These are phyloP conservation scores for Hoplostethus mediterraneus DNA, from an alignment of 2,797 vertebrate species.

Conservation along the genomic window DNA sequence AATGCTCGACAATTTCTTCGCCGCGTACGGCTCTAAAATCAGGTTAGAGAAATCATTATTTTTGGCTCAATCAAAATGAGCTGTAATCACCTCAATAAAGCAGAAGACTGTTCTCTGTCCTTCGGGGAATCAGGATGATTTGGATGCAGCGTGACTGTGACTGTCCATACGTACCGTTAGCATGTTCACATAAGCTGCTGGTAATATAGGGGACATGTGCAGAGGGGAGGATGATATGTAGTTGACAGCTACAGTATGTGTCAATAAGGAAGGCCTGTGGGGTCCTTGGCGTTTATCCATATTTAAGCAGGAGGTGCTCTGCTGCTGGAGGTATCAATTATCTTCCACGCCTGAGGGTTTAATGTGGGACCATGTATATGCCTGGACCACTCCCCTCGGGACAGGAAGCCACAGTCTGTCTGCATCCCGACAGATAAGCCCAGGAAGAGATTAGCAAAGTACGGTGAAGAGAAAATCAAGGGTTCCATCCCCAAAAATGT, in stretches of 20 bases:
- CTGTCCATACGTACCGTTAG: not conserved
- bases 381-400: constrained; percentile 3
- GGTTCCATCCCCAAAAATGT: not conserved
- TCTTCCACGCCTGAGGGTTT: constrained; percentile 40
- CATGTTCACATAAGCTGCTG: not conserved
- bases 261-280: constrained; percentile 26
- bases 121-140: constrained; percentile 25
- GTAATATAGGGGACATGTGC: constrained; percentile 3
- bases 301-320: constrained; percentile 38
- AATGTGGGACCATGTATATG: constrained; percentile 29
- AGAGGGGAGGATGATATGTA: constrained; percentile 18
- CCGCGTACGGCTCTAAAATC: constrained; percentile 32
- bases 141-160: not conserved
- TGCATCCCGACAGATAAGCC: constrained; percentile 17
- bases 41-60: constrained; percentile 48
- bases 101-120: not conserved
- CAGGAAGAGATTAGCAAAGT: not conserved
- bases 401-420: constrained; percentile 10
- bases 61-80: constrained; percentile 18
- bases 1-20: constrained; percentile 44
- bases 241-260: constrained; percentile 51
- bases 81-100: constrained; percentile 23
- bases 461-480: not conserved
- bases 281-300: constrained; percentile 53
- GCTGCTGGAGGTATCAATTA: constrained; percentile 46